These are phyloP conservation scores for Zaprionus gabonicus DNA, from an alignment of 1,140 invertebrate genomes.

Conservation along the genomic window DNA sequence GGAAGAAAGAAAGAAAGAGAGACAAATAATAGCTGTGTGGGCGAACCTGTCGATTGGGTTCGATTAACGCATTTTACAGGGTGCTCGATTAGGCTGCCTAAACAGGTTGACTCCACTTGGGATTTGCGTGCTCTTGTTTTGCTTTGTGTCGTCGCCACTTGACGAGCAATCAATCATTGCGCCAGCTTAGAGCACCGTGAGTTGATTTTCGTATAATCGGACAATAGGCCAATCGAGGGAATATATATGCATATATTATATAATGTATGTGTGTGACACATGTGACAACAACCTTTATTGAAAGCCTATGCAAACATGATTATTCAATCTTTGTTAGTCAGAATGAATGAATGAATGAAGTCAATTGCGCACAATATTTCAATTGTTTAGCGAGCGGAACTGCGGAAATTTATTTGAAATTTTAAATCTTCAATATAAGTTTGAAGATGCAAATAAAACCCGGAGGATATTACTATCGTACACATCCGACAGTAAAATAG, in stretches of 20 bases:
- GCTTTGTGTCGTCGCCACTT: constrained; percentile 37
- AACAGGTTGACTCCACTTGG: background rate
- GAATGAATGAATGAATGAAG: no score
- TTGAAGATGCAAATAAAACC: no score
- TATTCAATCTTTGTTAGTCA: background rate
- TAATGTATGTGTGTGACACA: background rate
- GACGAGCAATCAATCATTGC: constrained; percentile 27
- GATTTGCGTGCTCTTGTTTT: constrained; percentile 21
- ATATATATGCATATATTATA: constrained; percentile 3
- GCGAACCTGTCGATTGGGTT: constrained; percentile 32
- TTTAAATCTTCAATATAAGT: no score
- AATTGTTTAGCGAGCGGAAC: background rate
- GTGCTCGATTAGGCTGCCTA: constrained; percentile 30
- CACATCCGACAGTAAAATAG: no score
- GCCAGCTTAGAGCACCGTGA: background rate
- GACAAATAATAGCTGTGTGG: background rate
- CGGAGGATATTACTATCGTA: no score
- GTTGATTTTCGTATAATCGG: background rate
- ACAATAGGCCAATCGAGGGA: background rate
- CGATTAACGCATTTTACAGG: constrained; percentile 50
- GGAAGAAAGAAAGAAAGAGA: constrained; percentile 4
- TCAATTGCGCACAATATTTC: background rate
- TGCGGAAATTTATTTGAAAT: no score
- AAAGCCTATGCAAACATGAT: background rate
- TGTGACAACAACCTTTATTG: background rate